Evolutionary conservation across 2,888 invertebrate species (phyloP), one percentile per base, ranked within the genome.

Genomic region (Keiferia lycopersicella): DNA sequence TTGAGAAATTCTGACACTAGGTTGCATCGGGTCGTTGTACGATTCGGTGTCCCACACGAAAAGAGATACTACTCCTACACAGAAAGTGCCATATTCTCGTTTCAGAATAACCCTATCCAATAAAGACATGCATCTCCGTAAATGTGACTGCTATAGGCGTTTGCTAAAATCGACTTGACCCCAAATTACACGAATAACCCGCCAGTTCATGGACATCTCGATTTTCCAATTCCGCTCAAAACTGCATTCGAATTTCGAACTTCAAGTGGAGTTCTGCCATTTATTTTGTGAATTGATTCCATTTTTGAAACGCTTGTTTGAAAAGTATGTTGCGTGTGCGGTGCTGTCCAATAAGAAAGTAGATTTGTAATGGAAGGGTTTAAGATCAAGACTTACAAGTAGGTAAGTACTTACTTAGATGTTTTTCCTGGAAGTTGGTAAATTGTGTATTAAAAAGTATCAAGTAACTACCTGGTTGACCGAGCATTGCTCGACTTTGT

Each of bases 71-170:
- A n/a, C n/a, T n/a, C n/a, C n/a, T n/a, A n/a, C n/a, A n/a, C n/a
- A n/a, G n/a, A n/a, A n/a, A n/a, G n/a, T n/a, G 34, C 6, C 34
- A 8, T 8, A 34, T 34, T n/a, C 14, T 3, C 14, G 53, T 67
- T 65, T 68, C 71, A 74, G 72, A 73, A 66, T 68, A 60, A 62
- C 63, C 60, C 67, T 63, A 26, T 72, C 70, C 67, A 81, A 82
- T 80, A 77, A 77, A 82, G 81, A 77, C 78, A 73, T 78, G 76
- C 66, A 70, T 64, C 69, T 64, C 62, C 70, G 69, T 72, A 74
- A 75, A 57, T 57, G 38, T 71, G 67, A 69, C 66, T 59, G 77
- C 77, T 73, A 64, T 70, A 66, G 81, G 80, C 77, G 73, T 34
- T 76, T 77, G 78, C 78, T 78, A 71, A 64, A 72, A 77, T 72